Base-by-base conservation (phyloP, 2,113 vertebrate genomes). In the Melanerpes aurifrons region DNA sequence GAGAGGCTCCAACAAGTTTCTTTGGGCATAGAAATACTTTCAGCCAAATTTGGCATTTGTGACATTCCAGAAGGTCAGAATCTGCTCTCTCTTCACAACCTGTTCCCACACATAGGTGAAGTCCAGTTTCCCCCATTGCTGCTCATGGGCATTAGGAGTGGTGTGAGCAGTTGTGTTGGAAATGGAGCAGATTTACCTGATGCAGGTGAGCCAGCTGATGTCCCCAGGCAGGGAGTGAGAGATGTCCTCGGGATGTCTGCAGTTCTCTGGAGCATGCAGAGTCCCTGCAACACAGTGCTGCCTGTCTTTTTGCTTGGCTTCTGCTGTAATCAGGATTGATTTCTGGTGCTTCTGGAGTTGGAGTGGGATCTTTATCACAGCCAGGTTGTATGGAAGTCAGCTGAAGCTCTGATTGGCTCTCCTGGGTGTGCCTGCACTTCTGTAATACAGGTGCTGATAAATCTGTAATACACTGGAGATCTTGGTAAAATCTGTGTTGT, bases 101-200 rank as follows among this genome's bases (percentile, higher is more conserved):
- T 25, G 15, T 66, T 24, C 24, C 14, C 0, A 1, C 32, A 24
- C 0, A 1, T 22, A 47, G 53, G 21, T 22, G 63, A 61, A 62
- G 24, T 68, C 58, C 12, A 28, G 20, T 53, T 17, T 88, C 20
- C 53, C 26, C 57, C 0, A 0, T 61, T 70, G 25, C n/a, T 78
- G 43, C 26, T n/a, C 1, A 0, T 2, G 6, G 68, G 21, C 6
- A 1, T 58, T 50, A 10, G 85, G 40, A 62, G 54, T 3, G 35
- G 7, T 45, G 32, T 9, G 61, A 77, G n/a, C 61, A 35, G 40
- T 15, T 4, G 0, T 10, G 28, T 5, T 74, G 54, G 92, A 82
- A 85, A 32, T 0, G 0, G 61, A 28, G 22, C 0, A 2, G 32
- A 4, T 93, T 62, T 61, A 19, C 35, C 12, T 56, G 54, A 10